phyloP scores from a whole-genome alignment of 2,113 vertebrate species.

The Anser brachyrhynchus region DNA sequence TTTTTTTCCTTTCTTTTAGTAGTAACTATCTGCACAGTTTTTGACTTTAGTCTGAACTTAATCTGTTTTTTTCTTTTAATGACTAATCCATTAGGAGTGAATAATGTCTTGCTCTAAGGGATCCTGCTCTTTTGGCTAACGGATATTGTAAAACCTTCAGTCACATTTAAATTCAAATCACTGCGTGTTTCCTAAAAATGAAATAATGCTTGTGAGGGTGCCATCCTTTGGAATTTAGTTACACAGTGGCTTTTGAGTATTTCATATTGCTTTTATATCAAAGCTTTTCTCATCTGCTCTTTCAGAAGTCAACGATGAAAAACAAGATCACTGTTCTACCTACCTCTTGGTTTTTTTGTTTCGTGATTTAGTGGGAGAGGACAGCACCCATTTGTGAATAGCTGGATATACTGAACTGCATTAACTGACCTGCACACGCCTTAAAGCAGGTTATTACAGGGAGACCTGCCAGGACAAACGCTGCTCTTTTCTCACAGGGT shows the following conservation, averaged over 20 bases:
- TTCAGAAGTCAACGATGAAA: neutral
- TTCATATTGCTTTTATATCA: neutral
- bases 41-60: neutral
- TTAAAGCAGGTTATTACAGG: neutral
- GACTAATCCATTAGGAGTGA: neutral
- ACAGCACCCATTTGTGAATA: neutral
- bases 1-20: neutral
- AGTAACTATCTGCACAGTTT: neutral
- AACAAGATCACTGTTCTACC: neutral
- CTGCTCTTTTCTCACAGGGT: neutral
- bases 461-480: neutral
- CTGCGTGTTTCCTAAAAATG: neutral
- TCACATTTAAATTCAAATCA: conserved; percentile 1
- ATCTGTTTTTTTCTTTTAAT: neutral
- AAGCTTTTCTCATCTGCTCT: neutral
- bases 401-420: neutral
- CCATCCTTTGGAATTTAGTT: neutral
- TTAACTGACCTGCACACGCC: neutral
- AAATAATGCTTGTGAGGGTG: neutral
- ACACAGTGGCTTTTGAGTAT: neutral
- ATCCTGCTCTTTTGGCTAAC: neutral
- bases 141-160: neutral
- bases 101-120: neutral
- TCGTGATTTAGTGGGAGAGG: neutral
- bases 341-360: neutral